Base-by-base conservation (phyloP, 2,113 vertebrate genomes). In the Phycodurus eques region DNA sequence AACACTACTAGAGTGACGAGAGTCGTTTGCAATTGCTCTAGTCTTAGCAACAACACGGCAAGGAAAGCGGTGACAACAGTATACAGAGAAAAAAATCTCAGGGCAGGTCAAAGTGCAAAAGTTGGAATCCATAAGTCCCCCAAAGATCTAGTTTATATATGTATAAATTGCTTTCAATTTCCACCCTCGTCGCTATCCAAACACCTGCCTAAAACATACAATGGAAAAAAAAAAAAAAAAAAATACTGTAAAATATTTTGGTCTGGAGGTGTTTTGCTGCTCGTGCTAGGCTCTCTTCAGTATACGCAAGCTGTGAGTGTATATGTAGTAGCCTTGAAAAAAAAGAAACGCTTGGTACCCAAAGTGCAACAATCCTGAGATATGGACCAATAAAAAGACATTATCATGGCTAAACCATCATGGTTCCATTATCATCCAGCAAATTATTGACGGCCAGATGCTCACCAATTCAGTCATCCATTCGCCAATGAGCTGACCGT, bases 331-430 rank as follows among this genome's bases (percentile, higher is more conserved):
- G 69, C 67, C 65, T 83, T 81, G 75, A 82, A 78, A 70, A 81
- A 39, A 61, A 22, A 44, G 19, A 65, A 5, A 0, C 13, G 86
- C 84, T 82, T 88, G 79, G 83, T 83, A 84, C 83, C 44, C 87
- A 83, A 85, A 90, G 88, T 85, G 85, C 85, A 78, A 85, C 83
- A 74, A 89, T 92, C 91, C 92, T 92, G 91, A 92, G 91, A 91
- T 90, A 87, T 83, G 76, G 85, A 89, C 88, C 85, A 82, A 88
- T 83, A 79, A 79, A 76, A 54, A 56, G 44, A 81, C 77, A 84
- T 83, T 65, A 82, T 79, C 80, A 63, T 53, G 72, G 70, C 75
- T 63, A 72, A 81, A 77, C 77, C 80, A 78, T 68, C 61, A 73
- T 76, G 79, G 76, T 82, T 75, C 78, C 51, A 43, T 71, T 67